These are phyloP conservation scores for Cremastinae sp. DNA, from an alignment of 2,888 invertebrate species.

Conservation along the genomic window DNA sequence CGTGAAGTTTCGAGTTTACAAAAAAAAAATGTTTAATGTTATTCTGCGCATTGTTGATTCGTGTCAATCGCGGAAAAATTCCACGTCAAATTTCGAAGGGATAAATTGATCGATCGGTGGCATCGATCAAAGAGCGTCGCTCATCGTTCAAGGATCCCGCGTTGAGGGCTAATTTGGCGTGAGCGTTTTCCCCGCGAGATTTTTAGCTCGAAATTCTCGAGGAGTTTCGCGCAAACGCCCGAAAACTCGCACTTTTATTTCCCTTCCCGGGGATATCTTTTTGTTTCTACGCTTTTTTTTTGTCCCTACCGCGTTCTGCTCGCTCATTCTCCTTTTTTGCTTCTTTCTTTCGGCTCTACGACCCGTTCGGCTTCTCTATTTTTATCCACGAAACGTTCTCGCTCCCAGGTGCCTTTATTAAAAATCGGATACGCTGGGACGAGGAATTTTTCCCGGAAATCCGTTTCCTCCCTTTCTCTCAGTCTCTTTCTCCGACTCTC, in stretches of 20 bases:
- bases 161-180: conserved; percentile 69
- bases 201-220: conserved; percentile 50
- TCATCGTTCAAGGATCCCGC: conserved; percentile 65
- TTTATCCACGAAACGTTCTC: conserved; percentile 39
- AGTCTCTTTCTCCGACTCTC: conserved; percentile 16
- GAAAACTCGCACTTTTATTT: conserved; percentile 17
- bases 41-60: no score
- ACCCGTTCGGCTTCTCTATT: conserved; percentile 16
- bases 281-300: conserved; percentile 34
- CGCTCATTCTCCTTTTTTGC: conserved; percentile 24
- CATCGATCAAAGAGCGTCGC: conserved; percentile 66
- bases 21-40: no score
- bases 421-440: conserved; percentile 55
- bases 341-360: conserved; percentile 10
- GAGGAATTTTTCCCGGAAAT: conserved; percentile 54
- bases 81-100: neutral
- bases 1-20: no score
- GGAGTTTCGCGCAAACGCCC: conserved; percentile 43
- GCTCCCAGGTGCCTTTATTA: conserved; percentile 59
- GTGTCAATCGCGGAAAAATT: neutral
- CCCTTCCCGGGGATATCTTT: neutral
- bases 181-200: conserved; percentile 32
- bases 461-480: conserved; percentile 52
- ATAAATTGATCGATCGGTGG: conserved; percentile 65
- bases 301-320: conserved; percentile 32